Conservation (phyloP, 2,888 invertebrate genomes). For the Empis livida region DNA sequence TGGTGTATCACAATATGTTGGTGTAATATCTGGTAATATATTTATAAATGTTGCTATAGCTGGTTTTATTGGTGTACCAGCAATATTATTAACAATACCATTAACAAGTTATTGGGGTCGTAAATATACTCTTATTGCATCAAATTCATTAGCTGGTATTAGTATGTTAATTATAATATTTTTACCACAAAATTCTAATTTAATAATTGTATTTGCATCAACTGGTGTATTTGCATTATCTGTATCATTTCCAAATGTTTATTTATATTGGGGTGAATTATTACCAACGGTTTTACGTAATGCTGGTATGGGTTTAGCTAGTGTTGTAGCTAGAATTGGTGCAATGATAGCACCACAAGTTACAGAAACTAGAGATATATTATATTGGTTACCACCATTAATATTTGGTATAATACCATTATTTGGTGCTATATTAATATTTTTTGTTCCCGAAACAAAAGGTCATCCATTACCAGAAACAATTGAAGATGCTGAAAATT, state of each 20-base stretch:
- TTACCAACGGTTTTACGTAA: constrained; percentile 84
- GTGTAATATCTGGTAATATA: constrained; percentile 65
- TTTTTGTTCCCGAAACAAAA: constrained; percentile 50
- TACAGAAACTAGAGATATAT: constrained; percentile 31
- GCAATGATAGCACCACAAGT: constrained; percentile 78
- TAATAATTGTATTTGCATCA: constrained; percentile 49
- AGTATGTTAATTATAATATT: constrained; percentile 51
- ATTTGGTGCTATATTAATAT: constrained; percentile 51
- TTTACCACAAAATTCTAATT: constrained; percentile 26
- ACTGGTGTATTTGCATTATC: constrained; percentile 70
- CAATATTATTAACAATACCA: constrained; percentile 51
- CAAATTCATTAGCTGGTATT: constrained; percentile 47
- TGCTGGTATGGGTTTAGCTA: constrained; percentile 73
- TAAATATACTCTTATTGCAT: constrained; percentile 48
- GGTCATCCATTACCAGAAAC: constrained; percentile 56
- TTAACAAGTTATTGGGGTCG: constrained; percentile 52
- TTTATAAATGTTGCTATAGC: constrained; percentile 77
- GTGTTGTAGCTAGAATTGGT: constrained; percentile 73
- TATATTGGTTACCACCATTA: constrained; percentile 52
- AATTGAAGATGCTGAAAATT: constrained; percentile 36
- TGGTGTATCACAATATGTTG: constrained; percentile 75
- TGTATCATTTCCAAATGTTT: constrained; percentile 72
- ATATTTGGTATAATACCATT: constrained; percentile 59
- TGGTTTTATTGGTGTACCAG: constrained; percentile 54
- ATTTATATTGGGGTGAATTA: constrained; percentile 75